Base-by-base conservation (phyloP, 2,113 vertebrate species). In the Pseudorectes ferrugineus region DNA sequence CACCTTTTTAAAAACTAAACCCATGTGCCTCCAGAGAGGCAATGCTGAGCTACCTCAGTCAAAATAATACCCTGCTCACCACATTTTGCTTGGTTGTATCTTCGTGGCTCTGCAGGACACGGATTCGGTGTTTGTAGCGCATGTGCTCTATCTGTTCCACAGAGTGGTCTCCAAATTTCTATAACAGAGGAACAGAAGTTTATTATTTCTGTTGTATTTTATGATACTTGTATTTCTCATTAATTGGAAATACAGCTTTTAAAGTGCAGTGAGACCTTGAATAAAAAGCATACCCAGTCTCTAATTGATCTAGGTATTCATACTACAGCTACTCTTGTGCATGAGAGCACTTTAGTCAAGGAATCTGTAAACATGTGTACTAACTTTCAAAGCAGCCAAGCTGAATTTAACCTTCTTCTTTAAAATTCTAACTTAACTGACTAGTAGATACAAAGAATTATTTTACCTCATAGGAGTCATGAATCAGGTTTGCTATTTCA, bases 1-100 rank as follows among this genome's bases (percentile, higher is more conserved):
- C 35, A 43, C 33, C 9, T 63, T 76, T 65, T 51, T 14, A 61
- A 70, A 84, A 85, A 57, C 2, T 0, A 76, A 77, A 73, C 25
- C 31, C 1, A 0, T 3, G 29, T 79, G 29, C 28, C 48, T 40
- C 42, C 14, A 38, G 48, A 76, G 51, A 52, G 31, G 38, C 58
- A 40, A 23, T 43, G 26, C 49, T 45, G 36, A 85, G 16, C 72
- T 42, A 22, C 57, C 25, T 40, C 55, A 36, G 51, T 6, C 1
- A 2, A 40, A 83, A 9, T 22, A 63, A 59, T 5, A 13, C 16
- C 23, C 66, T n/a, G 82, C 99, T 98, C 95, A 99, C 99, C 59
- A 99, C 97, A 6, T 99, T 99, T 94, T 99, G 99, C 97, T 99
- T 99, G 75, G 98, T 98, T 62, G 98, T 99, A 71, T 99, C 99